Evolutionary conservation across 2,888 invertebrate genomes (phyloP).

Genomic region (Cremastinae sp.): DNA sequence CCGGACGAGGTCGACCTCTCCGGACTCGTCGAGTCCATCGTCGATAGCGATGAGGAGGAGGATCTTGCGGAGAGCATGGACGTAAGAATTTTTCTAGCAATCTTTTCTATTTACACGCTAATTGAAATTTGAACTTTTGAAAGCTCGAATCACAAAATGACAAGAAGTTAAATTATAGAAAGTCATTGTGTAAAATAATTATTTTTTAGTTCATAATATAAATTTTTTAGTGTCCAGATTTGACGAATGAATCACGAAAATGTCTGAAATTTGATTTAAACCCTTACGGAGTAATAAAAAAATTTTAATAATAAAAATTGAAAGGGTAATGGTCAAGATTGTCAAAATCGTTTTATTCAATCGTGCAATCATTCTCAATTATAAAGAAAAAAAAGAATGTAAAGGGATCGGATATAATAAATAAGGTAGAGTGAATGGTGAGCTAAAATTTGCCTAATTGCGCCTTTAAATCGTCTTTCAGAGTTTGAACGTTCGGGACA

Average conservation of each 20-base stretch:
- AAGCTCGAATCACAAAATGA: too few species aligned
- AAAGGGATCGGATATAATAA: constrained; percentile 2
- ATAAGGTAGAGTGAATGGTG: constrained; percentile 39
- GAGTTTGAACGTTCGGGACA: constrained; percentile 95
- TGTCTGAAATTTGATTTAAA: too few species aligned
- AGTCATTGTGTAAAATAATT: too few species aligned
- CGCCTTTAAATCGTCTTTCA: constrained; percentile 71
- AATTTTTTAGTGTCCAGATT: too few species aligned
- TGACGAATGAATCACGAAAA: too few species aligned
- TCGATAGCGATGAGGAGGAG: constrained; percentile 97
- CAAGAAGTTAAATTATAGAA: too few species aligned
- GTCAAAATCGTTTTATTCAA: constrained; percentile 6
- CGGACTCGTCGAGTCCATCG: constrained; percentile 96
- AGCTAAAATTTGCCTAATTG: constrained; percentile 36
- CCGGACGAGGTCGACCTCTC: constrained; percentile 93
- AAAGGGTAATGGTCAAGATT: not conserved
- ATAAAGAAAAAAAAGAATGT: constrained; percentile 21
- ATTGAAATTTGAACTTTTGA: too few species aligned
- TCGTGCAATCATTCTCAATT: constrained; percentile 26
- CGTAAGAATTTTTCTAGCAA: too few species aligned
- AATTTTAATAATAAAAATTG: not conserved
- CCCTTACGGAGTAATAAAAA: too few species aligned
- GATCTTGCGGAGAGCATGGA: constrained; percentile 95
- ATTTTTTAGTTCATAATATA: too few species aligned
- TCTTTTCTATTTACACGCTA: too few species aligned